Base-by-base conservation (phyloP, 2,888 invertebrate species). In the Volucella inanis region DNA sequence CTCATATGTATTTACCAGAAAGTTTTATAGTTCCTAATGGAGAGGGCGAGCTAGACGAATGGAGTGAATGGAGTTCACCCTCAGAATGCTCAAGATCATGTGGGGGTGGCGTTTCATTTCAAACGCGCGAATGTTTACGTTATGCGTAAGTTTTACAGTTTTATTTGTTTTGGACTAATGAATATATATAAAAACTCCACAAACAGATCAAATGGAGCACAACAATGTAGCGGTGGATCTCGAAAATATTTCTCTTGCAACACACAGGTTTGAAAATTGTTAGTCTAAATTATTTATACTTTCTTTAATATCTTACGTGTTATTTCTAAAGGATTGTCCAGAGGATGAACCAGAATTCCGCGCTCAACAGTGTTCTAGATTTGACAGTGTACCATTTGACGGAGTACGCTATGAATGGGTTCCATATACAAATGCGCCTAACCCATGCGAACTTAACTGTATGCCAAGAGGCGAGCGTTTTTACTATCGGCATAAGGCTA, bases 391-490 rank as follows among this genome's bases (percentile, higher is more conserved):
- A 55, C 94, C 95, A 2, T 97, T 98, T 90, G 96, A 98, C 89
- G 97, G 96, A 54, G 93, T 95, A 65, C 94, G 94, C 88, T 97
- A 98, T 92, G 95, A 95, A 88, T 98, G 98, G 98, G 94, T 97
- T 80, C 98, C 98, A 0, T 98, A 97, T 91, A 96, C 95, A 52
- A 96, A 96, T 90, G 97, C 96, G 3, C 95, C 96, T 12, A 97
- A 97, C 91, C 96, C 96, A 31, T 99, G 99, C 92, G 98, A 98
- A 92, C 93, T 99, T 89, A 98, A 98, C 92, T 99, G 99, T 92
- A 97, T 97, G 96, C 98, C 99, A 0, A 94, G 94, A 82, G 96
- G 96, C 0, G 97, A 97, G 90, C 94, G 97, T 84, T 98, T 99
- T 93, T 98, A 98, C 93, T 97, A 96, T 93, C 94, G 97, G 15